These are phyloP conservation scores for Lycorma delicatula DNA, from an alignment of 1,140 invertebrate genomes.

Conservation along the genomic window DNA sequence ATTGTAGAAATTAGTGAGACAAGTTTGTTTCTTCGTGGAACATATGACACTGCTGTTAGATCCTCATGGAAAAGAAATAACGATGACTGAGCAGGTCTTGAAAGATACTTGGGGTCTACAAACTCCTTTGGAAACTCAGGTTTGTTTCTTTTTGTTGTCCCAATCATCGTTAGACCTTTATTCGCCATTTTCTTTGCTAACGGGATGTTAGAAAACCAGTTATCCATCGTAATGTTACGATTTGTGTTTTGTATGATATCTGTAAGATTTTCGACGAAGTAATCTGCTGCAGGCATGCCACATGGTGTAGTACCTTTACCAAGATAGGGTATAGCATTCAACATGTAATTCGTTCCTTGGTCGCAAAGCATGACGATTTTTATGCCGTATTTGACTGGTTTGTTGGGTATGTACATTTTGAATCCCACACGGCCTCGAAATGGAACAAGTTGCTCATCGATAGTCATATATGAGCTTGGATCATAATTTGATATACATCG, in stretches of 20 bases:
- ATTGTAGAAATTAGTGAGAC: constrained; percentile 27
- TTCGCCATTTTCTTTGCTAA: constrained; percentile 18
- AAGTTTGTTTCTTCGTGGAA: constrained; percentile 25
- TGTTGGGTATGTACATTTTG: constrained; percentile 39
- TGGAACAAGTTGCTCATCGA: constrained; percentile 34
- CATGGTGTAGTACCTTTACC: constrained; percentile 28
- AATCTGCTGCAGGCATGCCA: constrained; percentile 1
- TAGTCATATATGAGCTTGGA: constrained; percentile 22
- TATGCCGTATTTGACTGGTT: constrained; percentile 29
- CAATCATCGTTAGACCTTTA: background rate
- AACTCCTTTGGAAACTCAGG: constrained; percentile 20
- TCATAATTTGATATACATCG: constrained; percentile 28
- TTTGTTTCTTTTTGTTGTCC: constrained; percentile 29
- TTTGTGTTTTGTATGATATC: constrained; percentile 15
- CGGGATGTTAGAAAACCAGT: constrained; percentile 21
- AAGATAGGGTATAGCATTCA: constrained; percentile 34
- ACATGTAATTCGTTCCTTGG: constrained; percentile 31
- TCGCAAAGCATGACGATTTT: constrained; percentile 28
- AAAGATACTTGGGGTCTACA: background rate
- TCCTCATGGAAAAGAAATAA: background rate
- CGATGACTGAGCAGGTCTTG: background rate
- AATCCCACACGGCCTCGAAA: constrained; percentile 37
- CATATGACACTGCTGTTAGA: constrained; percentile 29
- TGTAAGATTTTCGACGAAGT: constrained; percentile 15
- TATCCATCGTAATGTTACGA: constrained; percentile 25